Conservation (phyloP, 37 sponge, comb jelly and placozoan genomes). For the Ephydatia muelleri region DNA sequence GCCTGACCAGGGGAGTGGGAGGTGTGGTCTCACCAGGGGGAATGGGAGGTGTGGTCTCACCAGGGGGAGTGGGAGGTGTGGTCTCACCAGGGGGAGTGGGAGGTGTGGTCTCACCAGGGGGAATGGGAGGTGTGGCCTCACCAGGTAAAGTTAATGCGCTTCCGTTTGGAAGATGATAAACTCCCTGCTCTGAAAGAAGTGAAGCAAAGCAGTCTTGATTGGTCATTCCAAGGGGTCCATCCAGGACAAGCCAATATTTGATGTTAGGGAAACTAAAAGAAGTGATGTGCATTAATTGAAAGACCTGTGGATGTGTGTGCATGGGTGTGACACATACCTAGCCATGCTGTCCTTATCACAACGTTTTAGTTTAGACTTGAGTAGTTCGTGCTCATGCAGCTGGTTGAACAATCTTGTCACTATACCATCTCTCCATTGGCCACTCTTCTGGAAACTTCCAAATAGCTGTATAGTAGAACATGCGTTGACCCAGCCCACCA, state of each 20-base stretch:
- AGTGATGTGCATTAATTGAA: not conserved
- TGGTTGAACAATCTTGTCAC: slow-evolving; percentile 27
- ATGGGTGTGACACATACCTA: not conserved
- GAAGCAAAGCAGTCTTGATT: not conserved
- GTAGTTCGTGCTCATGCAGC: not conserved
- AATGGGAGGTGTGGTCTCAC: no score
- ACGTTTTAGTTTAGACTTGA: slow-evolving; percentile 7
- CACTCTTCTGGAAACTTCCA: not conserved
- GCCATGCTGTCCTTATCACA: not conserved
- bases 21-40: no score
- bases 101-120: no score
- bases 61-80: no score
- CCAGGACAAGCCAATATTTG: slow-evolving; percentile 68
- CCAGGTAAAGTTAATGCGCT: slow-evolving; percentile 34
- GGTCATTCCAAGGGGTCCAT: slow-evolving; percentile 43
- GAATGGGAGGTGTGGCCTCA: not conserved
- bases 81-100: no score
- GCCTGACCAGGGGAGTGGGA: no score
- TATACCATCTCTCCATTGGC: slow-evolving; percentile 35
- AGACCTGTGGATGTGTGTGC: not conserved
- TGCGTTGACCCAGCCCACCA: not conserved
- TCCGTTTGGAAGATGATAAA: slow-evolving; percentile 21
- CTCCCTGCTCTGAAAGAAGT: slow-evolving; percentile 20
- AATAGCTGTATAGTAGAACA: slow-evolving; percentile 42
- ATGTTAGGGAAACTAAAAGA: not conserved